Evolutionary conservation across 1,140 invertebrate genomes (phyloP), one percentile per base, ranked within the genome.

Genomic region (Helicorthomorpha holstii): DNA sequence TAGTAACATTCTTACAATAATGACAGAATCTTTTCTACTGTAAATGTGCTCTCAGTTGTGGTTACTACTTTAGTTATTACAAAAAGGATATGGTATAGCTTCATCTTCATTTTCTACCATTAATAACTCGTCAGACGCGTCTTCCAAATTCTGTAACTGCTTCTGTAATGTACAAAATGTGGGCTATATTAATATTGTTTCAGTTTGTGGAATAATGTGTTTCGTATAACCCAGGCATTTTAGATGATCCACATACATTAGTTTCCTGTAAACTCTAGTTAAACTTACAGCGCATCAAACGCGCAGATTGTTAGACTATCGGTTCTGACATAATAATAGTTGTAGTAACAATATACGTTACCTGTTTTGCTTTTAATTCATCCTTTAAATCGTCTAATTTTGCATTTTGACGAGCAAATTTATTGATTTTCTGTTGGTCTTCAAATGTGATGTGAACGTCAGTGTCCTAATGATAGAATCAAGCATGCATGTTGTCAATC

Each of bases 361-460:
- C 81, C 73, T 83, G 78, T 72, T 88, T 91, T 14, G 72, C 62
- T 71, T 87, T 85, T n/a, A 94, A 66, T 66, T 95, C 88, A 55
- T 90, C 83, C 66, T 91, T 91, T 7, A 83, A 71, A 64, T 96
- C 89, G 62, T 93, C 85, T 57, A 91, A 73, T 66, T 83, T 83
- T 1, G 87, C 88, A 75, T 97, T 95, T 51, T 85, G 77, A 55
- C 86, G 74, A 2, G 94, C 93, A 72, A 97, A 98, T 67, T 83
- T 83, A 66, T 97, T 98, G 55, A 98, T 97, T 71, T 92, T 92
- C 62, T 92, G 85, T 70, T 98, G 94, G 73, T 97, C 93, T 69
- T 96, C 91, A 64, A 78, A 91, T 2, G 89, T 89, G 57, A 97
- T 91, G 64, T 93, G 83, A 51, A 92, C 84, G 73, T 95, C 90